A percentile compares a stretch with the other conserved stretches of the same genome.
phyloP scores from a whole-genome alignment of 2,113 vertebrate genomes.

The Ceyx melanurus region DNA sequence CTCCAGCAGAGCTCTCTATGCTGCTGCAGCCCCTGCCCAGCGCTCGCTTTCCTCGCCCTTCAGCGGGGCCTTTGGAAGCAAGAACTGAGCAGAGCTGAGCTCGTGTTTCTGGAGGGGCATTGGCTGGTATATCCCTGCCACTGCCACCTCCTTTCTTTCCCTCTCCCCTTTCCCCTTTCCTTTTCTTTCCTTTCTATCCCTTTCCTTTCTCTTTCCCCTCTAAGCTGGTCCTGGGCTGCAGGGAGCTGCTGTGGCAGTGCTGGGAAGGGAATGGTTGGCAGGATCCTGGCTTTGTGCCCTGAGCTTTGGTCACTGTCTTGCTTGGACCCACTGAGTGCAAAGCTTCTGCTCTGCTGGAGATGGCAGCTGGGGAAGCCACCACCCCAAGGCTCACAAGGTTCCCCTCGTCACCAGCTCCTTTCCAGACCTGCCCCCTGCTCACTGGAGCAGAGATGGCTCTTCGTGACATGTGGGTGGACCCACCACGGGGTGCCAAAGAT shows the following conservation, averaged over 20 bases:
- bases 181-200: background rate
- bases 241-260: background rate
- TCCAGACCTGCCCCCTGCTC: background rate
- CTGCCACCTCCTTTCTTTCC: no score
- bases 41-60: background rate
- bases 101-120: background rate
- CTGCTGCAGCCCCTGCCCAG: background rate
- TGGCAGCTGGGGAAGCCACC: accelerated
- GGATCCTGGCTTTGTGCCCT: background rate
- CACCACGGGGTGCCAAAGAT: accelerated
- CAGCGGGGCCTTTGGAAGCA: background rate
- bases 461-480: background rate
- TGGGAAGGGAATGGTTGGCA: accelerated
- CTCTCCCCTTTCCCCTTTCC: no score
- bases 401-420: background rate
- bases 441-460: background rate
- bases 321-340: background rate
- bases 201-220: background rate
- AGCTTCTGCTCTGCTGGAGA: background rate
- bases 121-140: background rate
- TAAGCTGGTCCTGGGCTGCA: no score
- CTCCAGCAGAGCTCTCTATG: background rate
- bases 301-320: background rate
- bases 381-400: background rate
- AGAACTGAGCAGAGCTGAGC: background rate